These are phyloP conservation scores for Diplodus puntazzo DNA, from an alignment of 2,797 vertebrate genomes.

Conservation along the genomic window DNA sequence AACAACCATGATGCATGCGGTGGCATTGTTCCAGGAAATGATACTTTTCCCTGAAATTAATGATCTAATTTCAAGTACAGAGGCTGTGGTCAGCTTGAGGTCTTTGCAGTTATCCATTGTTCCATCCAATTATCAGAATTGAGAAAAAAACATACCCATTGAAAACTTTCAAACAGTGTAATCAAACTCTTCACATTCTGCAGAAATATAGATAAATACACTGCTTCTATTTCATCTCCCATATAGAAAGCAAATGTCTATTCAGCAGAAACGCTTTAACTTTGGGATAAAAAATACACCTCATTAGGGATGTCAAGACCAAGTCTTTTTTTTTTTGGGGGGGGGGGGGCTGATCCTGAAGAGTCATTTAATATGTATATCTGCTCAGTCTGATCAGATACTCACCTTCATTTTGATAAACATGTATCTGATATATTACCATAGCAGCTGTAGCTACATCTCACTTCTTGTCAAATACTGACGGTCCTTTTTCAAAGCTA, in stretches of 20 bases:
- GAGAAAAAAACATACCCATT: background rate
- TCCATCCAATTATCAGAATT: background rate
- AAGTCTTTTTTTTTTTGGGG: too few relatives aligned
- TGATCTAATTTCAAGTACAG: background rate
- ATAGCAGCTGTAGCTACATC: background rate
- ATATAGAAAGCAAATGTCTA: background rate
- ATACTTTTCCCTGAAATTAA: background rate
- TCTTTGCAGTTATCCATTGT: background rate
- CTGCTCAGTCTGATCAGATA: background rate
- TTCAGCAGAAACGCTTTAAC: background rate
- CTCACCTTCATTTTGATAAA: background rate
- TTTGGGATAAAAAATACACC: too few relatives aligned
- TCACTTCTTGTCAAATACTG: background rate
- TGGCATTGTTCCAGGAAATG: background rate
- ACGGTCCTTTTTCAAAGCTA: background rate
- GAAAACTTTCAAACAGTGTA: background rate
- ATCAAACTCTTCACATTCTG: background rate
- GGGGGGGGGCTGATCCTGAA: too few relatives aligned
- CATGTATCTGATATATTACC: background rate
- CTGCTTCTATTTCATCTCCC: background rate
- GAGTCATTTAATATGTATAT: too few relatives aligned
- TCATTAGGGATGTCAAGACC: background rate
- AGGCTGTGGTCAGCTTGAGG: conserved; percentile 1
- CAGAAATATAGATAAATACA: background rate
- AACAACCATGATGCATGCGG: background rate